phyloP scores from a whole-genome alignment of 2,888 invertebrate species.

The Malthinus flaveolus region DNA sequence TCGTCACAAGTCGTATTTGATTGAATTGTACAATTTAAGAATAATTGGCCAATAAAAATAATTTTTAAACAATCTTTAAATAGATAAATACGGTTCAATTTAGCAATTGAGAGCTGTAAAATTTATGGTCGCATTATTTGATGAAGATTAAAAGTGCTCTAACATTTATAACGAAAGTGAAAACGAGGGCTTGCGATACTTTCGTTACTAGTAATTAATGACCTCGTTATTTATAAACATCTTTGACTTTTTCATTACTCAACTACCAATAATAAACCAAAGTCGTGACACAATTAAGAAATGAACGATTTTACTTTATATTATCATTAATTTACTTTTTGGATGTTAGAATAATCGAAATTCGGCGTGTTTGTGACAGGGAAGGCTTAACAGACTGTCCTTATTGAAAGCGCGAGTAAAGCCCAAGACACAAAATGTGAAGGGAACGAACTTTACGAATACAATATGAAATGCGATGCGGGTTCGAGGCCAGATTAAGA shows the following conservation, averaged over 20 bases:
- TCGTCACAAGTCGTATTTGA: too few relatives aligned
- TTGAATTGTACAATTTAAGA: too few relatives aligned
- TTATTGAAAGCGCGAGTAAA: conserved; percentile 6
- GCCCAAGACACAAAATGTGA: conserved; percentile 16
- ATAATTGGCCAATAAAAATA: too few relatives aligned
- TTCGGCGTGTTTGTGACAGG: too few relatives aligned
- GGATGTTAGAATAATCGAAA: too few relatives aligned
- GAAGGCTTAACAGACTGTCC: neutral
- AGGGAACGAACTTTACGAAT: conserved; percentile 25
- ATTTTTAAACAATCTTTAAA: too few relatives aligned
- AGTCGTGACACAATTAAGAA: conserved; percentile 4
- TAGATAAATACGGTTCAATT: neutral
- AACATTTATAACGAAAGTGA: conserved; percentile 7
- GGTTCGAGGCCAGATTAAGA: conserved; percentile 28
- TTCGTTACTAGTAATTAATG: conserved; percentile 20
- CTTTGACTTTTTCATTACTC: conserved; percentile 14
- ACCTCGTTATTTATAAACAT: conserved; percentile 26
- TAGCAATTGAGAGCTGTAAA: conserved; percentile 7
- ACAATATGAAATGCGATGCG: conserved; percentile 23
- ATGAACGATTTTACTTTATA: neutral
- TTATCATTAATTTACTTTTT: too few relatives aligned
- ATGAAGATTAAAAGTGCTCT: neutral
- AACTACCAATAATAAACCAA: neutral
- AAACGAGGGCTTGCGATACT: conserved; percentile 19
- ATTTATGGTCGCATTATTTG: neutral